phyloP scores from a whole-genome alignment of 2,113 vertebrate species.

The Triplophysa tibetana region DNA sequence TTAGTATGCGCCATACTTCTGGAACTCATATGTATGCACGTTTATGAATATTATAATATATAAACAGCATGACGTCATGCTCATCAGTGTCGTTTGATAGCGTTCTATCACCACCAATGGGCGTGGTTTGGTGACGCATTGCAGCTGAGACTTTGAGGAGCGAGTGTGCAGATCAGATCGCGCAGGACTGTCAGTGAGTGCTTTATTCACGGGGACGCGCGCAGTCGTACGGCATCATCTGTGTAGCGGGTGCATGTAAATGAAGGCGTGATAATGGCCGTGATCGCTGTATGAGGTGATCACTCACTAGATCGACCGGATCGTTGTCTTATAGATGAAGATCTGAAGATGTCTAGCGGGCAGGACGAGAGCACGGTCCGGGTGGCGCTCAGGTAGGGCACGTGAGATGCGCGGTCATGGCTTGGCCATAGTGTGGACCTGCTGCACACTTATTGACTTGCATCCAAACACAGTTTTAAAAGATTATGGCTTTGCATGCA shows the following conservation, averaged over 20 bases:
- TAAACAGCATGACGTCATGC: too few relatives aligned
- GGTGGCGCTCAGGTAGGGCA: conserved; percentile 87
- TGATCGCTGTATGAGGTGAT: conserved; percentile 46
- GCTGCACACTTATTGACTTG: background rate
- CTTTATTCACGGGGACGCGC: background rate
- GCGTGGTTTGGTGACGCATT: conserved; percentile 77
- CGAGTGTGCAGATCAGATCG: conserved; percentile 6
- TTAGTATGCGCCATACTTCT: too few relatives aligned
- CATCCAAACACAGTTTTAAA: too few relatives aligned
- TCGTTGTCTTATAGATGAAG: background rate
- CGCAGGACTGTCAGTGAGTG: background rate
- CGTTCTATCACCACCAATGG: conserved; percentile 53
- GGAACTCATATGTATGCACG: too few relatives aligned
- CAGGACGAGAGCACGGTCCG: conserved; percentile 91
- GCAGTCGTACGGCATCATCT: background rate
- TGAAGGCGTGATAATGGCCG: conserved; percentile 53
- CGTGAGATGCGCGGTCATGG: background rate
- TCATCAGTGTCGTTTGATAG: background rate
- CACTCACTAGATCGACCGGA: conserved; percentile 26
- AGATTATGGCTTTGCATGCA: too few relatives aligned
- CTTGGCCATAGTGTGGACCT: background rate
- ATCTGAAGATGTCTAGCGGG: conserved; percentile 77
- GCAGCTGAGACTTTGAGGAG: conserved; percentile 62
- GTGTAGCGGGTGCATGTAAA: background rate
- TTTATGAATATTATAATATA: too few relatives aligned